Base-by-base conservation (phyloP, 2,888 invertebrate species). In the Bugula neritina region DNA sequence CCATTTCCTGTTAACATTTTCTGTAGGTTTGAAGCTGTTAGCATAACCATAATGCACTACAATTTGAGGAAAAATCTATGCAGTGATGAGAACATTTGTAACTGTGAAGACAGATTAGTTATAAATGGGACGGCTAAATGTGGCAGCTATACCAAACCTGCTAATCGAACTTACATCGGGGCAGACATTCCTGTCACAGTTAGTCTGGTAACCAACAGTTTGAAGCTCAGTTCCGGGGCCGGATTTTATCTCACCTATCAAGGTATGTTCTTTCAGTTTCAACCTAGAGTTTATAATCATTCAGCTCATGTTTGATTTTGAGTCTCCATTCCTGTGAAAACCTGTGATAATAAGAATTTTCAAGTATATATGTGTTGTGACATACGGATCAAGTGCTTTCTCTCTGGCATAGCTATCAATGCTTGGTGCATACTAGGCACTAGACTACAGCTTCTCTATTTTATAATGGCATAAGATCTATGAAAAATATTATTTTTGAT, bases 181-280 rank as follows among this genome's bases (percentile, higher is more conserved):
- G 31, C 34, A 17, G 63, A 63, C 31, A 25, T 13, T 10, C 63
- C 63, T 10, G 5, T 63, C 13, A 29, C 29, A 13, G 31, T 63
- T 13, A 2, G 31, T 3, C 31, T 63, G 2, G 17, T 63, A 17
- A 63, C 63, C 5, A 2, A 2, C 2, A 31, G 31, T 31, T 17
- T 17, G 17, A 27, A 31, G 25, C 63, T 63, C 2, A n/a, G 31
- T 13, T 25, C 63, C 31, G 27, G 10, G 27, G 34, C 21, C 3
- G 63, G 63, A 25, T 63, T 63, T 31, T 63, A 63, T 31, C 63
- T 63, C 5, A 63, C 10, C 2, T 63, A 63, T 34, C 2, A 2
- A 63, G 63, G 63, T 63, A 63, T 27, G n/a, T n/a, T 57, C n/a
- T n/a, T n/a, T n/a, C n/a, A 52, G 13, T 52, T 17, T 52, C 13